phyloP scores from a whole-genome alignment of 2,113 vertebrate species.

The Oryzias celebensis region DNA sequence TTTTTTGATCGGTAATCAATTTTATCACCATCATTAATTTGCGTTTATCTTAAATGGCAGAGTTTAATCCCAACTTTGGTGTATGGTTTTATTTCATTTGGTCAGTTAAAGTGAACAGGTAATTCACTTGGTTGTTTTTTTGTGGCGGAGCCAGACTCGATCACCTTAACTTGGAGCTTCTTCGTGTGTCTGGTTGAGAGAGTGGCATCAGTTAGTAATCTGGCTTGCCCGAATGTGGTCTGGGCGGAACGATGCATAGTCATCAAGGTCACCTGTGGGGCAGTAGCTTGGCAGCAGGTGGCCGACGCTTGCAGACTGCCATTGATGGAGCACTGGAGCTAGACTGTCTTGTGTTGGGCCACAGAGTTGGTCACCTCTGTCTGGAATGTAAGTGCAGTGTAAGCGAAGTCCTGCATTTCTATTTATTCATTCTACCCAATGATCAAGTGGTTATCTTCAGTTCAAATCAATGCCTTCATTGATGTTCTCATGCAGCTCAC shows the following conservation, averaged over 20 bases:
- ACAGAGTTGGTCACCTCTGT: slow-evolving; percentile 5
- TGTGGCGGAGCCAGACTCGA: slow-evolving; percentile 24
- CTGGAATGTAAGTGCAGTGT: slow-evolving; percentile 13
- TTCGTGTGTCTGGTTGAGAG: slow-evolving; percentile 8
- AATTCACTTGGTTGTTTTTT: slow-evolving; percentile 35
- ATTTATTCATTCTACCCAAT: slow-evolving; percentile 20
- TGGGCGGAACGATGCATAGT: slow-evolving; percentile 34
- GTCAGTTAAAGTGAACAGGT: slow-evolving; percentile 17
- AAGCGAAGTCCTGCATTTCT: slow-evolving; percentile 4
- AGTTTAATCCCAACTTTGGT: not conserved
- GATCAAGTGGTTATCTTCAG: slow-evolving; percentile 27
- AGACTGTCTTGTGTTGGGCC: slow-evolving; percentile 8
- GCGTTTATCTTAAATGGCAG: not conserved
- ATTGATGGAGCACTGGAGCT: slow-evolving; percentile 33
- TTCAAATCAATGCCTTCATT: slow-evolving; percentile 31
- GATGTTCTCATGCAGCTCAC: not conserved
- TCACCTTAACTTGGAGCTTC: slow-evolving; percentile 9
- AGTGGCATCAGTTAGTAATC: not conserved
- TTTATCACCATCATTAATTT: not conserved
- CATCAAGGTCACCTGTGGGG: slow-evolving; percentile 71
- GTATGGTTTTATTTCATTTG: slow-evolving; percentile 10
- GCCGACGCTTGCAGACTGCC: slow-evolving; percentile 43
- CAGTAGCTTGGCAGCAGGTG: slow-evolving; percentile 58
- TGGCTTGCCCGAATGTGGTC: slow-evolving; percentile 14
- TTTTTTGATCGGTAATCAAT: not conserved